Conservation (phyloP, 2,888 invertebrate species). For the Sinelater perroti region DNA sequence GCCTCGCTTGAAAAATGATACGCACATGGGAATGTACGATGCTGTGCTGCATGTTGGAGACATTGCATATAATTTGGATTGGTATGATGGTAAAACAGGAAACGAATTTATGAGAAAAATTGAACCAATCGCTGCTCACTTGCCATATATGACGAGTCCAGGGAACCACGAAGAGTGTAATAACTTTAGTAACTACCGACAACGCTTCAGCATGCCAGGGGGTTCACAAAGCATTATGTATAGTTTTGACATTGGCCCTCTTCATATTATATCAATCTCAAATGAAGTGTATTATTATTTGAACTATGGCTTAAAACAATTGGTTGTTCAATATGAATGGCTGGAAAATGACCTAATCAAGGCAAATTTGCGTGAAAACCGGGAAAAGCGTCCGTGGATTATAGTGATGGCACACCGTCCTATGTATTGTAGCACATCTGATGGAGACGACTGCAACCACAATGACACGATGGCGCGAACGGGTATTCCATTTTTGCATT, state of each 20-base stretch:
- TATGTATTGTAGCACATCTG: constrained; percentile 79
- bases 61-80: constrained; percentile 94
- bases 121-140: constrained; percentile 85
- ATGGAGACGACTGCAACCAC: constrained; percentile 75
- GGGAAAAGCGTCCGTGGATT: constrained; percentile 77
- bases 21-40: constrained; percentile 82
- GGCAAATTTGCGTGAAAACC: constrained; percentile 78
- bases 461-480: constrained; percentile 69
- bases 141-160: constrained; percentile 92
- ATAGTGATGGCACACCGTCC: constrained; percentile 78
- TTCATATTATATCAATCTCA: constrained; percentile 91
- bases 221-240: constrained; percentile 76
- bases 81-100: constrained; percentile 81
- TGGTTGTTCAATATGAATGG: constrained; percentile 87
- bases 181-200: constrained; percentile 94
- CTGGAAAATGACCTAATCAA: constrained; percentile 78
- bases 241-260: constrained; percentile 88
- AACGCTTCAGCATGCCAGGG: constrained; percentile 92
- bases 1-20: constrained; percentile 83
- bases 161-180: constrained; percentile 90
- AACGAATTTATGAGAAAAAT: constrained; percentile 95
- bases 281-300: constrained; percentile 95
- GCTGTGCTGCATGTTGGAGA: constrained; percentile 92
- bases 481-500: constrained; percentile 66
- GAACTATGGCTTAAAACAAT: constrained; percentile 82